phyloP scores from a whole-genome alignment of 2,113 vertebrate species.

The Coryphaenoides rupestris region DNA sequence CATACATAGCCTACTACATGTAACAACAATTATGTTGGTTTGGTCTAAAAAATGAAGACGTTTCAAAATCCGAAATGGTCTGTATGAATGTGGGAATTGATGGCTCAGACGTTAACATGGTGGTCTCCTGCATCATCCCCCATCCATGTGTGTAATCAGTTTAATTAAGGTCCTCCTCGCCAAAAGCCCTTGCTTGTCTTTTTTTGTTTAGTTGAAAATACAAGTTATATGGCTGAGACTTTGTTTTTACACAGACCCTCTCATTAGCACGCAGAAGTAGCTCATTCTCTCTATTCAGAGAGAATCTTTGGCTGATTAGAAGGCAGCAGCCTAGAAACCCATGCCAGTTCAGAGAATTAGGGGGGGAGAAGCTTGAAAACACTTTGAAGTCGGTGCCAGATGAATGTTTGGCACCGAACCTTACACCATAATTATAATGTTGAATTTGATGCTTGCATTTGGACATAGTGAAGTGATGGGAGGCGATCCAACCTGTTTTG shows the following conservation, averaged over 20 bases:
- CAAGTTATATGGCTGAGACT: constrained; percentile 9
- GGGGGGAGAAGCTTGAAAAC: too few species aligned
- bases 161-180: constrained; percentile 49
- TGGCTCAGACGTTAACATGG: too few species aligned
- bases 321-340: constrained; percentile 1
- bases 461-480: neutral
- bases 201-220: constrained; percentile 33
- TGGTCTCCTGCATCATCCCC: constrained; percentile 26
- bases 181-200: neutral
- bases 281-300: constrained; percentile 31
- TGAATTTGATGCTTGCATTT: too few species aligned
- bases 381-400: too few species aligned
- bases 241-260: constrained; percentile 24
- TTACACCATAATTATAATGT: too few species aligned
- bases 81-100: too few species aligned
- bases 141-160: constrained; percentile 53
- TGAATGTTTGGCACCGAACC: too few species aligned
- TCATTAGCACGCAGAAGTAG: constrained; percentile 57
- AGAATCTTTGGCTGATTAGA: constrained; percentile 12
- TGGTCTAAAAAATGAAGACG: too few species aligned
- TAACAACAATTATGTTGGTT: too few species aligned
- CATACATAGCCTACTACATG: too few species aligned
- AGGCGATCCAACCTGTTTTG: neutral
- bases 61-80: too few species aligned
- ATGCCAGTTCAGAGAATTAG: too few species aligned